Conservation (phyloP, 2,888 invertebrate genomes). For the Apodemia mormo region DNA sequence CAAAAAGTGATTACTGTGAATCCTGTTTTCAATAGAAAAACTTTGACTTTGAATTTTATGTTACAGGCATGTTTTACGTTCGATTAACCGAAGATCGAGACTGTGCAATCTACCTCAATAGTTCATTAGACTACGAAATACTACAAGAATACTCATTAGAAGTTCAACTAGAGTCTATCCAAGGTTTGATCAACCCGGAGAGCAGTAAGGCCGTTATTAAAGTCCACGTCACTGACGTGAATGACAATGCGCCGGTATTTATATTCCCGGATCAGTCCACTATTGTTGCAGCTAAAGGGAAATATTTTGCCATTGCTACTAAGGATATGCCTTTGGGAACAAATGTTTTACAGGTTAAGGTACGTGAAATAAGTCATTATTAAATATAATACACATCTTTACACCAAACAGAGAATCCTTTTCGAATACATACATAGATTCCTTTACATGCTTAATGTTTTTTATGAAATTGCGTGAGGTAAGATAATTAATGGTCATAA, state of each 20-base stretch:
- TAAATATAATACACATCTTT: background rate
- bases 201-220: conserved; percentile 88
- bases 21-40: too few relatives aligned
- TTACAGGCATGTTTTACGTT: conserved; percentile 85
- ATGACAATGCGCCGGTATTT: conserved; percentile 94
- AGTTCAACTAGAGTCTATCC: conserved; percentile 89
- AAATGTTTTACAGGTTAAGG: conserved; percentile 89
- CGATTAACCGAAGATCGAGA: conserved; percentile 90
- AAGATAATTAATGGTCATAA: too few relatives aligned
- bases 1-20: too few relatives aligned
- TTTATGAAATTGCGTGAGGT: too few relatives aligned
- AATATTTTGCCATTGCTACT: conserved; percentile 91
- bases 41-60: too few relatives aligned
- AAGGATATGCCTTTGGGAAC: conserved; percentile 88
- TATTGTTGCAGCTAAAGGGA: conserved; percentile 82
- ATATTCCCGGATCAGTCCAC: conserved; percentile 84
- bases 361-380: conserved; percentile 44
- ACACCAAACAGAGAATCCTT: too few relatives aligned
- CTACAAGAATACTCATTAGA: conserved; percentile 87
- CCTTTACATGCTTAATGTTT: too few relatives aligned
- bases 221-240: conserved; percentile 92
- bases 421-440: too few relatives aligned
- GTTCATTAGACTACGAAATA: conserved; percentile 89
- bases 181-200: conserved; percentile 90
- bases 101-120: conserved; percentile 89